These are phyloP conservation scores for Lathamus discolor DNA, from an alignment of 2,113 vertebrate genomes.

Conservation along the genomic window DNA sequence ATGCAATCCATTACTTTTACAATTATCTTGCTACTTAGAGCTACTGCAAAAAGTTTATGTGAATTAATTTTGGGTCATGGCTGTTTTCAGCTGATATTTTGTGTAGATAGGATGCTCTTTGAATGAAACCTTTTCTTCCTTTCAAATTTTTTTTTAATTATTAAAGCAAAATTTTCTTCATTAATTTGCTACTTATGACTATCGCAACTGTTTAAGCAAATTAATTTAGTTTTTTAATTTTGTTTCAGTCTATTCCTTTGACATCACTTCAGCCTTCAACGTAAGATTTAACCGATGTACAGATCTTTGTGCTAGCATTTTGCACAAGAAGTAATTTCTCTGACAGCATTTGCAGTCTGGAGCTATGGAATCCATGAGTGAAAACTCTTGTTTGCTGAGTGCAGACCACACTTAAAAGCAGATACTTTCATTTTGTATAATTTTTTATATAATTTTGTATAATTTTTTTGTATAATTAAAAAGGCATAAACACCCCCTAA, in stretches of 20 bases:
- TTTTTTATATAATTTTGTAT: no score
- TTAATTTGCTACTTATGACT: neutral
- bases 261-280: neutral
- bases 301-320: neutral
- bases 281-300: neutral
- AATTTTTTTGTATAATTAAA: constrained; percentile 6
- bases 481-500: neutral
- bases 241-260: neutral
- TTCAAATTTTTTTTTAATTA: neutral
- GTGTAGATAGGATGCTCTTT: neutral
- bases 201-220: neutral
- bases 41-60: neutral
- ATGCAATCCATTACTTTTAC: neutral
- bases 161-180: neutral
- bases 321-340: neutral
- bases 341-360: neutral
- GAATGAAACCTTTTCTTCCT: neutral
- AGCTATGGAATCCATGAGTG: neutral
- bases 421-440: neutral
- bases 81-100: neutral
- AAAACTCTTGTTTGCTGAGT: neutral
- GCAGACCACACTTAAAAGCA: neutral
- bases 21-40: neutral
- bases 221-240: neutral
- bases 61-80: neutral